Percentiles rank a stretch among this genome's conserved stretches.
phyloP scores from a whole-genome alignment of 2,113 vertebrate species.

The Apodemus sylvaticus region DNA sequence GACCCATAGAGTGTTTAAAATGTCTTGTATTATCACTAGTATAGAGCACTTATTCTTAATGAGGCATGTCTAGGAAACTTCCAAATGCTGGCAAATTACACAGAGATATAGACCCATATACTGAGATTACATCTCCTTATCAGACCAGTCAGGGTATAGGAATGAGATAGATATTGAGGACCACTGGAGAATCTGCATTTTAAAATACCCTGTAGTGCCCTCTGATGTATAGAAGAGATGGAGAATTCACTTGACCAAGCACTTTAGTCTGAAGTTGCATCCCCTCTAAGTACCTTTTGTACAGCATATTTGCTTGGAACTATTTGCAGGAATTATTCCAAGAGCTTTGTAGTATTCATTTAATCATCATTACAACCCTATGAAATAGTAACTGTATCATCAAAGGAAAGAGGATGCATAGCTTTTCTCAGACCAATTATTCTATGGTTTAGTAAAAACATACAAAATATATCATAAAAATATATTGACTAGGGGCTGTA shows the following conservation, averaged over 20 bases:
- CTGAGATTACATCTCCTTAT: neutral
- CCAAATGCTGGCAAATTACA: neutral
- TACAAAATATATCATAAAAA: neutral
- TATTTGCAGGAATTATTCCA: neutral
- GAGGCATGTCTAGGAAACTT: neutral
- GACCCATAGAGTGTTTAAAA: constrained; percentile 29
- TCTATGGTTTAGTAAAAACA: constrained; percentile 27
- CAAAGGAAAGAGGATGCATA: neutral
- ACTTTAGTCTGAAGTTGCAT: neutral
- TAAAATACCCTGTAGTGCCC: neutral
- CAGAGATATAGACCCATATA: neutral
- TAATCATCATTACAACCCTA: neutral
- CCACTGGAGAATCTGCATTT: neutral
- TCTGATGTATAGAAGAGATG: neutral
- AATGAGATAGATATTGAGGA: neutral
- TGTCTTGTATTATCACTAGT: neutral
- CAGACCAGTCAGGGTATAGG: neutral
- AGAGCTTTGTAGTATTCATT: constrained; percentile 9
- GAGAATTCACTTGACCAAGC: neutral
- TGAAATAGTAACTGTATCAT: neutral
- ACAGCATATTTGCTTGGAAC: neutral
- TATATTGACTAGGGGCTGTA: neutral
- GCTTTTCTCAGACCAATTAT: neutral
- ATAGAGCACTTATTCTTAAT: neutral
- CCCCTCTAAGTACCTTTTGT: neutral